A percentile compares a stretch with the other conserved stretches of the same genome.
These are phyloP conservation scores for Oophaga sylvatica DNA, from an alignment of 2,797 vertebrate genomes.

Conservation along the genomic window DNA sequence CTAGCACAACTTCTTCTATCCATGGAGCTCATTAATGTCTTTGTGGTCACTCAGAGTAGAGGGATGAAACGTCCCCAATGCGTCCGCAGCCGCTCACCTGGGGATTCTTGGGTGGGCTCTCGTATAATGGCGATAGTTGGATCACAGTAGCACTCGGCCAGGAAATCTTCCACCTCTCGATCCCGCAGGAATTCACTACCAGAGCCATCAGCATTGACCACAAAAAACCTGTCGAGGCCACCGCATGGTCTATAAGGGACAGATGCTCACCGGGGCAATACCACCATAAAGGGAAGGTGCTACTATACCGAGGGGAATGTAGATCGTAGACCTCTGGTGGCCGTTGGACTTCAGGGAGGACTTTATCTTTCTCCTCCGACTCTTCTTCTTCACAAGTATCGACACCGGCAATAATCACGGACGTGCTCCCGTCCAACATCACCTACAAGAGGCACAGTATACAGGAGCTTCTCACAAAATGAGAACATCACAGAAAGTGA, in stretches of 20 bases:
- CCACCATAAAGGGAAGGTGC: background rate
- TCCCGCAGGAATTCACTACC: conserved; percentile 84
- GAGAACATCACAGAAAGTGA: too few species aligned
- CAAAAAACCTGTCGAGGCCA: conserved; percentile 80
- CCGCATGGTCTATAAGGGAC: background rate
- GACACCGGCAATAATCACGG: conserved; percentile 67
- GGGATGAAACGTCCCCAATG: background rate
- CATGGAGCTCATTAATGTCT: background rate
- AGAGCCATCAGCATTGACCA: conserved; percentile 83
- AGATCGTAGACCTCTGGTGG: conserved; percentile 67
- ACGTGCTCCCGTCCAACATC: conserved; percentile 80
- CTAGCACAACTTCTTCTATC: background rate
- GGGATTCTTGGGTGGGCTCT: conserved; percentile 80
- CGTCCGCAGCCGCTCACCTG: conserved; percentile 71
- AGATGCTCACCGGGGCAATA: background rate
- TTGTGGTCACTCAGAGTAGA: too few species aligned
- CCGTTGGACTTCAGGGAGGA: conserved; percentile 56
- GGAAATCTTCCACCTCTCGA: conserved; percentile 74
- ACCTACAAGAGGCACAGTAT: conserved; percentile 74
- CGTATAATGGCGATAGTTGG: conserved; percentile 77
- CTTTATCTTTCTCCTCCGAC: conserved; percentile 48
- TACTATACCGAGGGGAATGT: conserved; percentile 81
- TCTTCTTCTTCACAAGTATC: conserved; percentile 59
- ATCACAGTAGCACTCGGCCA: conserved; percentile 75
- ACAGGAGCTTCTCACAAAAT: background rate